phyloP scores from a whole-genome alignment of 1,140 invertebrate genomes.

The Solenopsis invicta region DNA sequence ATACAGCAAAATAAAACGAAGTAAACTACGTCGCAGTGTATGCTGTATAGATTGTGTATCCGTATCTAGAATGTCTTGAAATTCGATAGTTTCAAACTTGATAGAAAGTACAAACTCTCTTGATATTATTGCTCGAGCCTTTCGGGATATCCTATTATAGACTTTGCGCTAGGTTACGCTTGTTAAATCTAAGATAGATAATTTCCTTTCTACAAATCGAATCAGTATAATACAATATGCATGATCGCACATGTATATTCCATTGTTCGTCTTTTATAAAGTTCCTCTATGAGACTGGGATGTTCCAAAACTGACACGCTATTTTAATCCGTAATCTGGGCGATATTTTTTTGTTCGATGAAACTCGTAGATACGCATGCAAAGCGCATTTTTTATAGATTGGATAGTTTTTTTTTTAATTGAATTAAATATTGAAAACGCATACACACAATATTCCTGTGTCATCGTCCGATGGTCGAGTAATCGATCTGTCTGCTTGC shows the following conservation, averaged over 20 bases:
- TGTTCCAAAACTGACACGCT: background rate
- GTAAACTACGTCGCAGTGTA: background rate
- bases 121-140: constrained; percentile 1
- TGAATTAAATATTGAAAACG: constrained; percentile 47
- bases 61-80: background rate
- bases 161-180: background rate
- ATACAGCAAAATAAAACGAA: background rate
- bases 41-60: background rate
- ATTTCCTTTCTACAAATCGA: background rate
- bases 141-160: background rate
- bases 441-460: constrained; percentile 1
- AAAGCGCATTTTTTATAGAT: background rate
- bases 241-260: background rate
- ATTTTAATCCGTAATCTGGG: background rate
- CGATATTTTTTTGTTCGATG: background rate
- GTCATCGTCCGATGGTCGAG: background rate
- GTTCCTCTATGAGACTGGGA: background rate
- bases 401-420: constrained; percentile 18
- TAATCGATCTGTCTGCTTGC: background rate
- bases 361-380: background rate
- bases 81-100: background rate
- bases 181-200: background rate
- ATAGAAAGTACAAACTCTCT: background rate
- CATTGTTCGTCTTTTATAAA: constrained; percentile 17
- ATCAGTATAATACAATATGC: background rate